These are phyloP conservation scores for Cebidichthys violaceus DNA, from an alignment of 2,113 vertebrate species.

Conservation along the genomic window DNA sequence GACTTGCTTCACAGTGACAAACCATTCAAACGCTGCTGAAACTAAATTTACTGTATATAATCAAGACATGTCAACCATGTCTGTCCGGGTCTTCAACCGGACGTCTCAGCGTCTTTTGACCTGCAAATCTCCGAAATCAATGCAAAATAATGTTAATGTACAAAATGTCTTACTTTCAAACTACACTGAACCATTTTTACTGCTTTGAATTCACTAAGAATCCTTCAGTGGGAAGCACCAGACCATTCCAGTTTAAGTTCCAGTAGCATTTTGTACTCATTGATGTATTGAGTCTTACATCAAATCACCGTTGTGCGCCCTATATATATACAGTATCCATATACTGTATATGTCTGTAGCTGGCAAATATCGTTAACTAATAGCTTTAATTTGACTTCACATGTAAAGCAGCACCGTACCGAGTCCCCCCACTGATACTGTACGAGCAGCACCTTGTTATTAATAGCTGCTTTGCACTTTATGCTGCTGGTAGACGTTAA, in stretches of 20 bases:
- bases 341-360: slow-evolving; percentile 41
- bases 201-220: neutral
- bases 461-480: slow-evolving; percentile 14
- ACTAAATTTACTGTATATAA: too few relatives aligned
- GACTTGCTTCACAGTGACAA: neutral
- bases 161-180: neutral
- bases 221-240: slow-evolving; percentile 57
- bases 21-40: too few relatives aligned
- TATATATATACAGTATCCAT: slow-evolving; percentile 33
- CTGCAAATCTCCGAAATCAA: slow-evolving; percentile 20
- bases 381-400: neutral
- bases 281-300: slow-evolving; percentile 35
- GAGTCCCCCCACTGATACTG: neutral
- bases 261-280: neutral
- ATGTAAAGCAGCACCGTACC: neutral
- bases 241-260: slow-evolving; percentile 40
- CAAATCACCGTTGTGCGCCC: neutral
- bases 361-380: slow-evolving; percentile 1
- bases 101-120: slow-evolving; percentile 11
- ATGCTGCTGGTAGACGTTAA: neutral
- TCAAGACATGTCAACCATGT: too few relatives aligned
- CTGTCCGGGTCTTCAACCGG: too few relatives aligned
- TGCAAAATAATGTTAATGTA: neutral
- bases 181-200: neutral
- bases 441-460: slow-evolving; percentile 4